phyloP scores from a whole-genome alignment of 2,888 invertebrate genomes.

The Stegana nigrithorax region DNA sequence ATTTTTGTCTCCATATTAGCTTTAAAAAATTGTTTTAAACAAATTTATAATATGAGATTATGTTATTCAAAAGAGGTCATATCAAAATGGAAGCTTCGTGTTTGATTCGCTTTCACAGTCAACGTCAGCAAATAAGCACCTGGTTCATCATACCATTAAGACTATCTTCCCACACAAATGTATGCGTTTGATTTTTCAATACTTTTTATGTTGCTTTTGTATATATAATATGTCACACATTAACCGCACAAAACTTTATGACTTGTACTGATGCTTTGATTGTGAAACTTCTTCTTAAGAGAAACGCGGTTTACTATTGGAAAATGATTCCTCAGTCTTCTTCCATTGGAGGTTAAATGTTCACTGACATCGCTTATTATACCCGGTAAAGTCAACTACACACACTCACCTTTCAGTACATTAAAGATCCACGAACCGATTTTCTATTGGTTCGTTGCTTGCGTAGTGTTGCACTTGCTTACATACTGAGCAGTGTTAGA shows the following conservation, averaged over 20 bases:
- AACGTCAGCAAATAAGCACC: conserved; percentile 9
- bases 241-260: too few species aligned
- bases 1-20: conserved; percentile 56
- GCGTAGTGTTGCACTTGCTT: background rate
- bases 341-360: too few species aligned
- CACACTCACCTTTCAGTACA: too few species aligned
- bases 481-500: background rate
- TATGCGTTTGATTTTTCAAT: too few species aligned
- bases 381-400: background rate
- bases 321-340: too few species aligned
- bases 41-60: background rate
- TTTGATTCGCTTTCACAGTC: background rate
- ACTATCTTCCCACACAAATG: too few species aligned
- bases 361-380: background rate
- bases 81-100: background rate
- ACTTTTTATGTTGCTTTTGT: too few species aligned
- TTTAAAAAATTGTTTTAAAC: background rate
- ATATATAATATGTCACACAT: too few species aligned
- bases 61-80: background rate
- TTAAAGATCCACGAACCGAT: conserved; percentile 12
- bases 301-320: too few species aligned
- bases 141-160: too few species aligned
- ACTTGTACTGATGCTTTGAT: background rate
- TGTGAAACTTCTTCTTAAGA: too few species aligned
- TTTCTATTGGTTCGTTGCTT: background rate